Evolutionary conservation across 1,140 invertebrate genomes (phyloP), one percentile per base, ranked within the genome.

Genomic region (Panagrolaimus sp.): DNA sequence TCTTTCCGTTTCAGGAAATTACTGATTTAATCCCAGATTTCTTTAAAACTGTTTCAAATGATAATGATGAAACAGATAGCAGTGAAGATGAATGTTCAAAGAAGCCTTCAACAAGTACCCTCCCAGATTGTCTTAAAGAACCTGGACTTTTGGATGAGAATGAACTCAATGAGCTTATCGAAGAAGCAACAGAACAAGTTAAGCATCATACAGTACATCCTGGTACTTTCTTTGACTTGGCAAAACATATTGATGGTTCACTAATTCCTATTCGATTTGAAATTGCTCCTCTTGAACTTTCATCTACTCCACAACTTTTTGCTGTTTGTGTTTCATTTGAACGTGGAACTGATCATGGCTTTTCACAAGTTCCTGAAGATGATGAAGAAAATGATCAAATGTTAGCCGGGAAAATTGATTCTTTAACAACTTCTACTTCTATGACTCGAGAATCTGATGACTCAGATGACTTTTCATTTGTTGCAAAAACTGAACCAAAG

Each of bases 1-100:
- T n/a, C n/a, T n/a, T n/a, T n/a, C n/a, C n/a, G n/a, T n/a, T 74
- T 67, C 31, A 80, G 74, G 57, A 72, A n/a, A 76, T 76, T 25
- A 76, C 74, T 9, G 74, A 76, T 48, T 46, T 76, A 27, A 80
- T 76, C 42, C 74, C 74, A 44, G 47, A 67, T 11, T 76, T 76
- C 69, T 76, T 74, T 65, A 70, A 76, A 46, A 75, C 78, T 23
- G 31, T 20, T 64, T 9, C 9, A 31, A 68, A 23, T 51, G 27
- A 57, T 20, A 16, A 20, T 7, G 51, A 27, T 25, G 11, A n/a
- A 14, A 57, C 38, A 3, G 66, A 67, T 20, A 11, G 48, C 8
- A 47, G 31, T 23, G 51, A 57, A 11, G 27, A 57, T 57, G 51
- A 57, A 4, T 20, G 27, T 5, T 57, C 20, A 27, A 20, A 57